Conservation (phyloP, 2,797 vertebrate species). For the Hoplostethus atlanticus region DNA sequence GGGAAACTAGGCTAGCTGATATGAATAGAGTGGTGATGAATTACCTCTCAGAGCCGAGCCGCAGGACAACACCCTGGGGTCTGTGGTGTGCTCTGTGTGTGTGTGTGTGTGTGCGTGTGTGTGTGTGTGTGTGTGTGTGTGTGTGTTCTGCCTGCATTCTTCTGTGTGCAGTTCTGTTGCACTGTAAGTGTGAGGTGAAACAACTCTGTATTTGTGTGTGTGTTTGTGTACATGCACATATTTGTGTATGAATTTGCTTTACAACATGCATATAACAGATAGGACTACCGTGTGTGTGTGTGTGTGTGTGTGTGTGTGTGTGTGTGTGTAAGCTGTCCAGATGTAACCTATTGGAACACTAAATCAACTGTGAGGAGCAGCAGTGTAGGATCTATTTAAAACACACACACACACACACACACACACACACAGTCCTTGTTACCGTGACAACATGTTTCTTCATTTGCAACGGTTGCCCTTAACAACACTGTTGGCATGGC, state of each 20-base stretch:
- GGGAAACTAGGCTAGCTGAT: conserved; percentile 69
- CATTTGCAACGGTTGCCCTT: conserved; percentile 77
- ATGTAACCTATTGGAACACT: conserved; percentile 7
- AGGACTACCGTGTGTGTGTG: not conserved
- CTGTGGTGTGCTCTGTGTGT: not conserved
- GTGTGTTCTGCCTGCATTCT: not conserved
- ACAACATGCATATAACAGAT: not conserved
- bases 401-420: conserved; percentile 29
- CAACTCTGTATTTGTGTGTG: not conserved
- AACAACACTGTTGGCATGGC: conserved; percentile 74
- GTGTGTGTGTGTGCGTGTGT: conserved; percentile 11
- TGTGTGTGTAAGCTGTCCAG: not conserved
- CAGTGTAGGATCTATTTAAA: conserved; percentile 70
- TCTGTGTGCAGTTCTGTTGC: not conserved
- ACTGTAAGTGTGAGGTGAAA: not conserved
- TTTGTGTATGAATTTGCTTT: too few relatives aligned
- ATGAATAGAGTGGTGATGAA: conserved; percentile 76
- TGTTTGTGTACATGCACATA: not conserved
- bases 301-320: conserved; percentile 2
- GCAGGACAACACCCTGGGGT: conserved; percentile 64
- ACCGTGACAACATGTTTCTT: conserved; percentile 78
- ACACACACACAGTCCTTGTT: conserved; percentile 54
- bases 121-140: conserved; percentile 14
- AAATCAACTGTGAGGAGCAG: conserved; percentile 52
- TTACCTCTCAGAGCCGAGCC: conserved; percentile 63